Evolutionary conservation across 2,888 invertebrate genomes (phyloP), one percentile per base, ranked within the genome.

Genomic region (Pterostichus niger): DNA sequence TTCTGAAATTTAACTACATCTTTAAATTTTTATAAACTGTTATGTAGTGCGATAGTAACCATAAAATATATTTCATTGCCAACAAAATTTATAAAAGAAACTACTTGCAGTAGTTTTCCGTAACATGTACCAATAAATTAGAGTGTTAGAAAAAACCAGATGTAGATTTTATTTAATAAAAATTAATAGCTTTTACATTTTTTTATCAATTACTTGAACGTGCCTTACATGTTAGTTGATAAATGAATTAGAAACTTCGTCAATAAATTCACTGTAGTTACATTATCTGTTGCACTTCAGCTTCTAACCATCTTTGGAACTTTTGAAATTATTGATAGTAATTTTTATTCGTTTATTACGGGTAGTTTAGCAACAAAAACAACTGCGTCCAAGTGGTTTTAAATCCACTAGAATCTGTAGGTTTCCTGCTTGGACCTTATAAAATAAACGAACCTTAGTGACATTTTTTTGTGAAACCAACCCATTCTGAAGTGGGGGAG

Each of bases 11-110:
- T 33, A 35, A 64, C 11, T 64, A 64, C 64, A 5, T 24, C 64
- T 71, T 71, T 71, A 71, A 71, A 71, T 35, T 68, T 68, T 68
- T 68, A 68, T 40, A 71, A 71, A 44, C 68, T 71, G 9, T 71
- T 17, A 9, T 71, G 15, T 15, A 17, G 46, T 15, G 17, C 44
- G 44, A 6, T 71, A 17, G 3, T 13, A 2, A 71, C 64, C 13
- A 44, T 40, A 71, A 71, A 71, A 44, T 44, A 44, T 11, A 44
- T 71, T 44, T 11, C 33, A 71, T 44, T 71, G 68, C 13, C 68
- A 40, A 61, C 5, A 40, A 44, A 15, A 15, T 56, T 56, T 56
- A 56, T 9, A 46, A 11, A 24, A n/a, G 46, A 1, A 46, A 2
- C 11, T 56, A 17, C 15, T 24, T 24, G 24, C 0, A 56, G 10